Evolutionary conservation across 2,113 vertebrate species (phyloP), one percentile per base, ranked within the genome.

Genomic region (Poicephalus meyeri): DNA sequence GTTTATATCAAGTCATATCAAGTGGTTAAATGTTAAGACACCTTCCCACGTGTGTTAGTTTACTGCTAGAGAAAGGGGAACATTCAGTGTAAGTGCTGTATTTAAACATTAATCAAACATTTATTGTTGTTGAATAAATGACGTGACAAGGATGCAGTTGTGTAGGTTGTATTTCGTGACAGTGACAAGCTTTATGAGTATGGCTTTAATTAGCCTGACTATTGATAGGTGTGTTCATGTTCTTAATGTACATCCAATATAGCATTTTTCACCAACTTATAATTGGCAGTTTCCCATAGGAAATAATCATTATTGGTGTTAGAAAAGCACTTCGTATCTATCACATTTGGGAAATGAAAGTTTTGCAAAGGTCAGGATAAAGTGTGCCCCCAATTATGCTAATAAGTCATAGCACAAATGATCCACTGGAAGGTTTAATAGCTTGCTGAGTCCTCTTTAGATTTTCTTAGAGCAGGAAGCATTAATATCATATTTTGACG

Each of bases 361-460:
- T 97, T 98, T 97, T 88, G 79, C 89, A 97, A 97, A 98, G 97
- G 98, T 99, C 98, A 98, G 97, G 97, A 98, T 98, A 99, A 99
- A 99, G 97, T 98, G 98, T 98, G 98, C 98, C 99, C 98, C 98
- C 98, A 99, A 99, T 99, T 99, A 99, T 97, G 98, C 98, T 98
- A 98, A 98, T 98, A 98, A 98, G 97, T 98, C 98, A 97, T 98
- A 98, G 97, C 98, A 98, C 97, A 98, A 98, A 98, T 99, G 98
- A 97, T 97, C 97, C 97, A 97, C 98, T 90, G 92, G 97, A 97
- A 98, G 82, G 95, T 96, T 98, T 98, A 98, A 98, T 97, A 97
- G 97, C 97, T 98, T 98, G 88, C 70, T 97, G 21, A 98, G 92
- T 90, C 83, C 89, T 97, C 95, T 91, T 91, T 91, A 76, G 60